Evolutionary conservation across 2,113 vertebrate genomes (phyloP).

Genomic region (Bufo bufo): DNA sequence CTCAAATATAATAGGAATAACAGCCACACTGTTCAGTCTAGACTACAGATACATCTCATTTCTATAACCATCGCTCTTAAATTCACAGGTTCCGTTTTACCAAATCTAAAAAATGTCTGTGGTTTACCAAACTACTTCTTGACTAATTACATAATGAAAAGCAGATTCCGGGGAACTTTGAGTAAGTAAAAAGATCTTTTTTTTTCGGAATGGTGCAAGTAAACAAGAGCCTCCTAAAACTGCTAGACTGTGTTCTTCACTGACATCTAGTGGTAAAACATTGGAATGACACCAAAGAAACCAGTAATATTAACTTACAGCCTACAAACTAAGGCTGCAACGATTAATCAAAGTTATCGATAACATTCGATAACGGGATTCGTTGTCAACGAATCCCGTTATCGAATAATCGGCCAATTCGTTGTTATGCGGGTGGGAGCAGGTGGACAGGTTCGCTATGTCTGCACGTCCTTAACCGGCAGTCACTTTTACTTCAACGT

Average conservation of each 20-base stretch:
- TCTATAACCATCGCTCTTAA: slow-evolving; percentile 7
- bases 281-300: neutral
- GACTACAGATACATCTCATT: neutral
- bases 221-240: neutral
- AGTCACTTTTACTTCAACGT: too few species aligned
- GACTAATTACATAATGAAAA: slow-evolving; percentile 49
- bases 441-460: too few species aligned
- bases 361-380: too few species aligned
- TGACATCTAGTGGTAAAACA: slow-evolving; percentile 18
- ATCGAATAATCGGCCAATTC: too few species aligned
- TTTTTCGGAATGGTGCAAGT: neutral
- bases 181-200: neutral
- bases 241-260: neutral
- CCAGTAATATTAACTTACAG: neutral
- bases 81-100: slow-evolving; percentile 42
- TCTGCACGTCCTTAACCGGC: too few species aligned
- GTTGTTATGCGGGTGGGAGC: too few species aligned
- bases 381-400: too few species aligned
- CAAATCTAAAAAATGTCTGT: slow-evolving; percentile 47
- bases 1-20: neutral
- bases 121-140: slow-evolving; percentile 43
- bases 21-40: neutral
- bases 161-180: slow-evolving; percentile 15
- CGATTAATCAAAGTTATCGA: too few species aligned
- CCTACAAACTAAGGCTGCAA: neutral